These are phyloP conservation scores for Gnatocerus cornutus DNA, from an alignment of 2,888 invertebrate species.

Conservation along the genomic window DNA sequence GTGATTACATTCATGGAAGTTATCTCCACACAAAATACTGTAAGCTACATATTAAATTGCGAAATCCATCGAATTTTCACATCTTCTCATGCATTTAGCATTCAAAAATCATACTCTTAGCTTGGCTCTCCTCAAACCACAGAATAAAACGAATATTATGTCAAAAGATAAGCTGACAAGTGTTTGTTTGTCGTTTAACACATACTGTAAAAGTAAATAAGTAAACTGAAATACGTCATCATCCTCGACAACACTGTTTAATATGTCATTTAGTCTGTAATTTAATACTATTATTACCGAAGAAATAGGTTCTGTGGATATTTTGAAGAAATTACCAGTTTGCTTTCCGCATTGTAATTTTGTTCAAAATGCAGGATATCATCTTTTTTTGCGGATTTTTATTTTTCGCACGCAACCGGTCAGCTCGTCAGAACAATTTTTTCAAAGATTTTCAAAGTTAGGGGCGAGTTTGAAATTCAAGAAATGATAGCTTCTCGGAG, in stretches of 20 bases:
- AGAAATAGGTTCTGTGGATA: background rate
- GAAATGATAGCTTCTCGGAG: background rate
- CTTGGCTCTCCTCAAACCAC: background rate
- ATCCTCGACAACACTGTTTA: conserved; percentile 35
- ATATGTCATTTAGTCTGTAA: conserved; percentile 31
- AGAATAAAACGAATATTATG: conserved; percentile 42
- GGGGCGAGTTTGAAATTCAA: background rate
- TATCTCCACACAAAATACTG: too few relatives aligned
- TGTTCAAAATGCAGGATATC: too few relatives aligned
- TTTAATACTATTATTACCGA: conserved; percentile 11
- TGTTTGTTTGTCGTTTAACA: conserved; percentile 46
- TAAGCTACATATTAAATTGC: background rate
- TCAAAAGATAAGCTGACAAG: conserved; percentile 43
- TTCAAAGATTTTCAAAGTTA: too few relatives aligned
- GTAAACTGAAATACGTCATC: conserved; percentile 43
- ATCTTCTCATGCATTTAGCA: background rate
- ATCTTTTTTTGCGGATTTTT: too few relatives aligned
- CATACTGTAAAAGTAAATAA: conserved; percentile 45
- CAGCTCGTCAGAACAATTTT: too few relatives aligned
- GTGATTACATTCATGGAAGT: too few relatives aligned
- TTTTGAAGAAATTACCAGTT: conserved; percentile 7
- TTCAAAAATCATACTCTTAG: background rate
- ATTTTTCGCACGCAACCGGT: too few relatives aligned
- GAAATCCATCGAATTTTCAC: background rate
- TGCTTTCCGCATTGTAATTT: background rate